phyloP scores from a whole-genome alignment of 2,797 vertebrate genomes.

The Gambelia wislizenii region DNA sequence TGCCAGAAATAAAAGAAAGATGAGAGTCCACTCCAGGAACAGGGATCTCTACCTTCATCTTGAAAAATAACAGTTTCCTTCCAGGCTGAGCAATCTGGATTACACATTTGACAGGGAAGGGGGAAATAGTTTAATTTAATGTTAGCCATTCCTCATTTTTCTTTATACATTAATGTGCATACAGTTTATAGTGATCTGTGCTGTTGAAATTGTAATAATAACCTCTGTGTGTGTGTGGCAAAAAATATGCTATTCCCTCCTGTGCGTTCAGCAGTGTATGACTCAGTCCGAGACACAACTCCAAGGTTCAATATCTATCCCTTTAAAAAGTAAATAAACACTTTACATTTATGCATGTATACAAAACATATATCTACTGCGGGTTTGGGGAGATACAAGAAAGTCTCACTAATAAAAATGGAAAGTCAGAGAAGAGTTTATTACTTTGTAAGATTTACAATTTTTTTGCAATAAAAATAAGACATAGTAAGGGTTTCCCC shows the following conservation, averaged over 20 bases:
- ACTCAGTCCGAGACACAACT: conserved; percentile 4
- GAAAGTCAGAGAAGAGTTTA: conserved; percentile 14
- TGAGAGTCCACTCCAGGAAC: background rate
- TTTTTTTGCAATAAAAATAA: conserved; percentile 10
- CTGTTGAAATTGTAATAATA: background rate
- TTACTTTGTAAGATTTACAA: background rate
- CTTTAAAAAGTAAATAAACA: conserved; percentile 31
- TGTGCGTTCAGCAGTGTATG: background rate
- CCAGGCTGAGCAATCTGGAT: background rate
- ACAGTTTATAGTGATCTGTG: conserved; percentile 25
- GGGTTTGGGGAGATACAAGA: conserved; percentile 16
- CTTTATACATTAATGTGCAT: conserved; percentile 23
- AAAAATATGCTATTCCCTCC: background rate
- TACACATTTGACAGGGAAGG: background rate
- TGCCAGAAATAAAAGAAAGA: background rate
- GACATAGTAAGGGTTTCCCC: background rate
- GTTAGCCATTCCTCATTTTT: conserved; percentile 6
- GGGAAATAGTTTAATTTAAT: background rate
- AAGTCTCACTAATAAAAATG: conserved; percentile 28
- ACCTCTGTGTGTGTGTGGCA: background rate
- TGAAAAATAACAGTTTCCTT: background rate
- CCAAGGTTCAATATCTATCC: background rate
- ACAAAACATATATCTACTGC: conserved; percentile 34
- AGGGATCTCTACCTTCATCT: background rate
- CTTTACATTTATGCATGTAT: conserved; percentile 29